phyloP scores from a whole-genome alignment of 2,797 vertebrate genomes.

The Vultur gryphus region DNA sequence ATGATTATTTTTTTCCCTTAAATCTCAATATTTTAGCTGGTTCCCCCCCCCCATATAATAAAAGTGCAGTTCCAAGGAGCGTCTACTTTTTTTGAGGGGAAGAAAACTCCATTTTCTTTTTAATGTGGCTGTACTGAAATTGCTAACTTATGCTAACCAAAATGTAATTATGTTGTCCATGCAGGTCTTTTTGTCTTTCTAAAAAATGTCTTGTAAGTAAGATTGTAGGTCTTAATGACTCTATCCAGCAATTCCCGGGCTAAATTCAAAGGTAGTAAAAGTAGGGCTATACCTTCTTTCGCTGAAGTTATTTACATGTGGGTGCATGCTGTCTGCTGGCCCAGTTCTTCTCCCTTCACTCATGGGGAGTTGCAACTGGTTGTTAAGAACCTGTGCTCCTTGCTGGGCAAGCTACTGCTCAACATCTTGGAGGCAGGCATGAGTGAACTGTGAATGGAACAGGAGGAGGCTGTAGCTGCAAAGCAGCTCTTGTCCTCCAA shows the following conservation, averaged over 20 bases:
- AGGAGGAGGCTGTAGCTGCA: neutral
- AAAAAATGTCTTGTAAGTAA: neutral
- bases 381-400: neutral
- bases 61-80: neutral
- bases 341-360: neutral
- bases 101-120: constrained; percentile 1
- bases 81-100: neutral
- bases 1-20: constrained; percentile 52
- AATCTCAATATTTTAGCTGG: constrained; percentile 46
- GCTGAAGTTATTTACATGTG: neutral
- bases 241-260: neutral
- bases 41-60: neutral
- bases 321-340: neutral
- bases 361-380: neutral
- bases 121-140: constrained; percentile 8
- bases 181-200: neutral
- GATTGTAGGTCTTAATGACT: neutral
- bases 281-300: neutral
- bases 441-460: neutral
- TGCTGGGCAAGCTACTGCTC: neutral
- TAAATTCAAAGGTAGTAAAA: neutral
- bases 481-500: neutral
- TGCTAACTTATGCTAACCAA: constrained; percentile 2
- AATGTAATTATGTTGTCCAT: neutral
- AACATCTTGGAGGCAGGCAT: fast-evolving